A percentile compares a stretch with the other conserved stretches of the same genome.
Conservation (phyloP, 2,888 invertebrate species). For the Saturnia japonica region DNA sequence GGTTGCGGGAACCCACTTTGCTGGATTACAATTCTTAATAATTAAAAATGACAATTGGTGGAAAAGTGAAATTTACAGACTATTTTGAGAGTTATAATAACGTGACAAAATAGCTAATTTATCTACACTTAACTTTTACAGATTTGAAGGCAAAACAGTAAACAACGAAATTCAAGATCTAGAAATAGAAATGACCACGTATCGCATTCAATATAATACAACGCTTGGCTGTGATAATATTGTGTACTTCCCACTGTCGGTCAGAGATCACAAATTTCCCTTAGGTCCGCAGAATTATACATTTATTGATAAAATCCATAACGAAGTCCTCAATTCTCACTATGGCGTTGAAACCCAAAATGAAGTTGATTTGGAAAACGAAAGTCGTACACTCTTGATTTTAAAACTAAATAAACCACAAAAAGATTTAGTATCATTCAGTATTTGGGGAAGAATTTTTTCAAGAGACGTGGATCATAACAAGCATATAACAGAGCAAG, state of each 20-base stretch:
- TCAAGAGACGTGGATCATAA: constrained; percentile 70
- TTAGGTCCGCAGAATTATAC: constrained; percentile 59
- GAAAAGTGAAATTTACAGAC: too few species aligned
- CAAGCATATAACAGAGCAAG: constrained; percentile 43
- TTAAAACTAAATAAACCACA: constrained; percentile 61
- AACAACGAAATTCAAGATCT: constrained; percentile 67
- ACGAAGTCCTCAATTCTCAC: constrained; percentile 14
- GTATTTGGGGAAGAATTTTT: constrained; percentile 71
- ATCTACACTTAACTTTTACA: constrained; percentile 46
- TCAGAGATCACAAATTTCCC: constrained; percentile 75
- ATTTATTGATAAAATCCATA: constrained; percentile 10
- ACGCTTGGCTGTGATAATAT: constrained; percentile 62
- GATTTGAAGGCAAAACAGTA: constrained; percentile 64
- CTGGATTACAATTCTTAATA: too few species aligned
- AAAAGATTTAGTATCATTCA: constrained; percentile 72
- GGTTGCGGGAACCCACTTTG: too few species aligned
- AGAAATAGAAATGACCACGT: constrained; percentile 69
- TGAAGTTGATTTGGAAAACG: constrained; percentile 20
- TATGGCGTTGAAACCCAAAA: constrained; percentile 21
- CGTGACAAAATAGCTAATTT: not conserved
- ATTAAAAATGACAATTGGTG: too few species aligned
- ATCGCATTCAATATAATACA: constrained; percentile 52
- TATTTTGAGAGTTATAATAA: not conserved
- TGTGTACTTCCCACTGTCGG: constrained; percentile 75
- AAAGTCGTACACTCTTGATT: constrained; percentile 38